phyloP scores from a whole-genome alignment of 1,140 invertebrate genomes.

The Drosophila orena region DNA sequence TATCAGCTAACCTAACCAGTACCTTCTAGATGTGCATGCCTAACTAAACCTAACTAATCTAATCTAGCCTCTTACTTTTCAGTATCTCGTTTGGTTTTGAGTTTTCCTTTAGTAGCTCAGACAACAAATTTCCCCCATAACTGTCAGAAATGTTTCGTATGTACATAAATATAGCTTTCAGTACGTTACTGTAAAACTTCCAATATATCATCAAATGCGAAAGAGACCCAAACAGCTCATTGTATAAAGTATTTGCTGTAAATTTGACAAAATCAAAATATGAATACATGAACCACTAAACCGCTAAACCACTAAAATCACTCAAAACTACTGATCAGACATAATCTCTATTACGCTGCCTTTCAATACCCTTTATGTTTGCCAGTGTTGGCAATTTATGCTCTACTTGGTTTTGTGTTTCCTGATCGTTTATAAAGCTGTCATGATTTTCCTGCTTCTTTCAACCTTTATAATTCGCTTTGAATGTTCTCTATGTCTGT shows the following conservation, averaged over 20 bases:
- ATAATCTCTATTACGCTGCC: slow-evolving; percentile 12
- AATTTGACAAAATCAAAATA: slow-evolving; percentile 50
- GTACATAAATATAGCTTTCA: slow-evolving; percentile 32
- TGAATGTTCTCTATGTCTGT: slow-evolving; percentile 50
- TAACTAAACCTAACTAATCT: slow-evolving; percentile 4
- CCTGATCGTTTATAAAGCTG: slow-evolving; percentile 22
- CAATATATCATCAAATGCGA: slow-evolving; percentile 22
- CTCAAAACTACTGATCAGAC: slow-evolving; percentile 16
- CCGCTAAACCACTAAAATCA: slow-evolving; percentile 12
- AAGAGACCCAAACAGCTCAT: slow-evolving; percentile 26
- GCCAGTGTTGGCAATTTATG: not conserved
- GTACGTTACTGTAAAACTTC: slow-evolving; percentile 24
- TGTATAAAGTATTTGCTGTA: slow-evolving; percentile 81
- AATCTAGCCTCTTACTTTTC: not conserved
- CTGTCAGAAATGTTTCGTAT: slow-evolving; percentile 59
- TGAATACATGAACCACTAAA: slow-evolving; percentile 15
- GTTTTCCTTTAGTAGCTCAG: slow-evolving; percentile 41
- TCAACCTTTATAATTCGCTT: slow-evolving; percentile 51
- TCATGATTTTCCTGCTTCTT: slow-evolving; percentile 17
- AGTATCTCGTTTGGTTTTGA: slow-evolving; percentile 18
- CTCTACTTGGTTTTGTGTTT: slow-evolving; percentile 1
- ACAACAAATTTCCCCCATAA: slow-evolving; percentile 79
- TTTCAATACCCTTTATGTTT: slow-evolving; percentile 1
- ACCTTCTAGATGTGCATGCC: slow-evolving; percentile 14
- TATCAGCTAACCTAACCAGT: slow-evolving; percentile 8